These are phyloP conservation scores for Avahi laniger DNA, from an alignment of 2,797 vertebrate species.

Conservation along the genomic window DNA sequence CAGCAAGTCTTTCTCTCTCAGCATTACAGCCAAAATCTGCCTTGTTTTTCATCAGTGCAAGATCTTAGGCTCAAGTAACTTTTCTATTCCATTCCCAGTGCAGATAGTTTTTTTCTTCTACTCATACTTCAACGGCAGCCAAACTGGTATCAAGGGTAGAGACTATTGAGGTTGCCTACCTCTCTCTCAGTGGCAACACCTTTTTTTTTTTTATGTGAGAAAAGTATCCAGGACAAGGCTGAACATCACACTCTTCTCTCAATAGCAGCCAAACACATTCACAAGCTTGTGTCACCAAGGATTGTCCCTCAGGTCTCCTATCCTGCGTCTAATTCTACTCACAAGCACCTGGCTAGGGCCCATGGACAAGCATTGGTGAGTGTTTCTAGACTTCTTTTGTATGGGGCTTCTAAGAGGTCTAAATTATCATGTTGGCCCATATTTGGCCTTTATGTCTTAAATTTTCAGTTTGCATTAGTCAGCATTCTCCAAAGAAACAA, in stretches of 20 bases:
- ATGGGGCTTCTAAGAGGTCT: neutral
- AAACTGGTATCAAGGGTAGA: neutral
- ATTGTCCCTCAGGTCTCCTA: neutral
- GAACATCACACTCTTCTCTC: neutral
- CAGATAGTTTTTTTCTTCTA: neutral
- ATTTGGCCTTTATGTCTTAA: neutral
- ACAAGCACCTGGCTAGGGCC: neutral
- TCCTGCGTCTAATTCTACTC: neutral
- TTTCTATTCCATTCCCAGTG: neutral
- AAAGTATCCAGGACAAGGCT: neutral
- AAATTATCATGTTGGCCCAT: neutral
- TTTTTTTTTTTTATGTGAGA: neutral
- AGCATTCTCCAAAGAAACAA: neutral
- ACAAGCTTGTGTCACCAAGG: neutral
- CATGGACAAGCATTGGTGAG: neutral
- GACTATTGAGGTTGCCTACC: neutral
- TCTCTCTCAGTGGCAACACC: neutral
- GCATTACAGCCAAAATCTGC: neutral
- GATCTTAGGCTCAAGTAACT: neutral
- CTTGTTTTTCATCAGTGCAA: neutral
- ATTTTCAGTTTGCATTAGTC: neutral
- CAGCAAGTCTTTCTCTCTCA: neutral
- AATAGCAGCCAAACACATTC: neutral
- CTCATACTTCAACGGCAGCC: neutral
- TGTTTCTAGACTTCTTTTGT: neutral